phyloP scores from a whole-genome alignment of 2,888 invertebrate genomes.

The Drosophila colorata region DNA sequence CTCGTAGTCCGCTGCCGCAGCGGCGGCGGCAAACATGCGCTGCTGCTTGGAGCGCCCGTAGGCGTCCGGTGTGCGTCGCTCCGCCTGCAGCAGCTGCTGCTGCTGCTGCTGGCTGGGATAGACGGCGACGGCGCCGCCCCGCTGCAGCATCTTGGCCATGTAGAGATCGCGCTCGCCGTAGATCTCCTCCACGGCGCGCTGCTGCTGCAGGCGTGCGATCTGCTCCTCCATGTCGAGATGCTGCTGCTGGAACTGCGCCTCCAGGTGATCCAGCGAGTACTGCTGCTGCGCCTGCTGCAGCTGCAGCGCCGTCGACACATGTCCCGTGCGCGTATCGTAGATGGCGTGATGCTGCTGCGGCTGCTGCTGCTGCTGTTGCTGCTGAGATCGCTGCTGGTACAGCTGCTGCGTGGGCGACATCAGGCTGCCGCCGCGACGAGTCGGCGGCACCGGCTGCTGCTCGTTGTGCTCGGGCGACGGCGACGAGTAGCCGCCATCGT shows the following conservation, averaged over 20 bases:
- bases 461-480: conserved; percentile 89
- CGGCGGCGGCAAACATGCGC: conserved; percentile 84
- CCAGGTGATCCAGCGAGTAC: conserved; percentile 78
- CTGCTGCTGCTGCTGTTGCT: conserved; percentile 49
- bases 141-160: conserved; percentile 84
- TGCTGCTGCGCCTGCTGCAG: conserved; percentile 81
- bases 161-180: conserved; percentile 84
- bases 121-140: conserved; percentile 57
- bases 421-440: conserved; percentile 71
- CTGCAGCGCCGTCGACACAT: conserved; percentile 83
- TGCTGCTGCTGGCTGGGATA: conserved; percentile 68
- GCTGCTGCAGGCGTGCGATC: conserved; percentile 73
- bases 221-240: conserved; percentile 83
- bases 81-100: conserved; percentile 84
- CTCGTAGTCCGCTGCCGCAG: conserved; percentile 88
- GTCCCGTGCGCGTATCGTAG: conserved; percentile 86
- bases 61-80: conserved; percentile 93
- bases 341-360: conserved; percentile 86
- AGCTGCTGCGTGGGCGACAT: conserved; percentile 83
- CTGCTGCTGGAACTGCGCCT: conserved; percentile 82
- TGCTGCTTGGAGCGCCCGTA: conserved; percentile 89
- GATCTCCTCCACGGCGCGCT: conserved; percentile 82
- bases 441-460: conserved; percentile 69
- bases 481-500: conserved; percentile 90
- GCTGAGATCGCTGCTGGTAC: conserved; percentile 82